phyloP scores from a whole-genome alignment of 2,113 vertebrate species.

The Pyxicephalus adspersus region DNA sequence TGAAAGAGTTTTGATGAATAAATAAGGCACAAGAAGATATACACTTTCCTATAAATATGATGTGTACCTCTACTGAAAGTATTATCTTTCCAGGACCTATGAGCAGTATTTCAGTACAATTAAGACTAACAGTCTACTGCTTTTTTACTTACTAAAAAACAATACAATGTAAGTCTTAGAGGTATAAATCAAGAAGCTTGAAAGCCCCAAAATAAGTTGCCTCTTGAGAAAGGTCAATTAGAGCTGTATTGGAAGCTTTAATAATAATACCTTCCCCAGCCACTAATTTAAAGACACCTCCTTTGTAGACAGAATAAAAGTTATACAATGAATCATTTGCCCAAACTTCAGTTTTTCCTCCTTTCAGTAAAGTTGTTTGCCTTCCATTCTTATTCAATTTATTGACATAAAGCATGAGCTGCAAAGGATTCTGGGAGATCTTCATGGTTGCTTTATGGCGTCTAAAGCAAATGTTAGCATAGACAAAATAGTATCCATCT shows the following conservation, averaged over 20 bases:
- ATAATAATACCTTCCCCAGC: slow-evolving; percentile 84
- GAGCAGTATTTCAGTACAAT: background rate
- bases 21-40: slow-evolving; percentile 11
- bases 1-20: background rate
- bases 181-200: slow-evolving; percentile 85
- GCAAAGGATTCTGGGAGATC: slow-evolving; percentile 73
- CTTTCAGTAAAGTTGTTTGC: slow-evolving; percentile 82
- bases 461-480: slow-evolving; percentile 93
- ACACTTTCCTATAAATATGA: background rate
- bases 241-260: slow-evolving; percentile 85
- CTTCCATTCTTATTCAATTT: slow-evolving; percentile 82
- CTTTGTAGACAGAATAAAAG: slow-evolving; percentile 94
- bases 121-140: background rate
- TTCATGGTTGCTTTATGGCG: slow-evolving; percentile 72
- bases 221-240: slow-evolving; percentile 85
- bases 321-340: slow-evolving; percentile 81
- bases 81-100: background rate
- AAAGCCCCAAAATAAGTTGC: slow-evolving; percentile 94
- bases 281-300: slow-evolving; percentile 83
- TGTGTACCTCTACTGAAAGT: background rate
- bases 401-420: slow-evolving; percentile 89
- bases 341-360: slow-evolving; percentile 89
- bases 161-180: slow-evolving; percentile 13
- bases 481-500: slow-evolving; percentile 92
- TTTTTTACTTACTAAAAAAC: background rate